These are phyloP conservation scores for Desmophyllum pertusum DNA, from an alignment of 92 coral and sea anemone genomes.

Conservation along the genomic window DNA sequence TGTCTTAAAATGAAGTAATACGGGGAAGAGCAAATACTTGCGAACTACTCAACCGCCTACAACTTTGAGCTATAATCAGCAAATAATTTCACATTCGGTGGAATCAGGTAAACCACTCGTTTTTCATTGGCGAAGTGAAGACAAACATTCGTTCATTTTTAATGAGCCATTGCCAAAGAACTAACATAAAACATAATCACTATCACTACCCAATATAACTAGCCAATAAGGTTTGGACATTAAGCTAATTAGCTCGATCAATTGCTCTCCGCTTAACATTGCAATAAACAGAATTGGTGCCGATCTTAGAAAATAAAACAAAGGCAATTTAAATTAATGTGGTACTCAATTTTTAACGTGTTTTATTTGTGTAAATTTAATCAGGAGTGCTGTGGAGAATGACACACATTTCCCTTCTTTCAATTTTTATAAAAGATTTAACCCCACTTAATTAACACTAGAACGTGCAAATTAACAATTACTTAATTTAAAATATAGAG, in stretches of 20 bases:
- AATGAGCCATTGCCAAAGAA: background rate
- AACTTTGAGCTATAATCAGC: conserved; percentile 1
- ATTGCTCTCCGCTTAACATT: background rate
- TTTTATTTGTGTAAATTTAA: background rate
- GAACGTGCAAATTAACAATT: background rate
- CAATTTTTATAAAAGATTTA: background rate
- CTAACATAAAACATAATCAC: no score
- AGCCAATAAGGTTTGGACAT: background rate
- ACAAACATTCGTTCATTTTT: conserved; percentile 14
- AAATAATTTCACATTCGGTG: background rate
- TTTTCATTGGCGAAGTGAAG: conserved; percentile 1
- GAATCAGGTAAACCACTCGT: conserved; percentile 4
- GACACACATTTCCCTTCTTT: background rate
- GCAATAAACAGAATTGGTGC: background rate
- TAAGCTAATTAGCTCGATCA: conserved; percentile 1
- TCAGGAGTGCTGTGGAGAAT: background rate
- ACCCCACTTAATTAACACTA: background rate
- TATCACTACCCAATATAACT: no score
- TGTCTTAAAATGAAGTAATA: conserved; percentile 38
- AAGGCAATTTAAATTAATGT: background rate
- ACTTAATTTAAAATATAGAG: background rate
- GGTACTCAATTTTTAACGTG: background rate
- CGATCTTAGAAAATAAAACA: background rate
- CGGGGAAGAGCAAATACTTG: conserved; percentile 15
- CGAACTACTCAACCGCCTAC: conserved; percentile 22